These are phyloP conservation scores for Crotalus viridis DNA, from an alignment of 2,113 vertebrate species.

Conservation along the genomic window DNA sequence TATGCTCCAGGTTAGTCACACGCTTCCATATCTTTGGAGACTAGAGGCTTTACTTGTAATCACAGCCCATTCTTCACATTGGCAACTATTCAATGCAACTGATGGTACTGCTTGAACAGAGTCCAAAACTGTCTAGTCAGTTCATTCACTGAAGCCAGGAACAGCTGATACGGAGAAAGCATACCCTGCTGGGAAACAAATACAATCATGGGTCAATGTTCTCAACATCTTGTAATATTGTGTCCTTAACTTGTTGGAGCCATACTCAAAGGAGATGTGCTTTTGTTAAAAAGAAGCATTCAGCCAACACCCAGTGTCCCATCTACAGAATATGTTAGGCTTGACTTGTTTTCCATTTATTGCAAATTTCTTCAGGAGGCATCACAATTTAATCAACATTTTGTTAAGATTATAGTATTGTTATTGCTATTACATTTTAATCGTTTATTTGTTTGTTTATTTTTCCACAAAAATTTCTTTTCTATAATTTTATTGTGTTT, in stretches of 20 bases:
- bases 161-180: not conserved
- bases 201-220: constrained; percentile 8
- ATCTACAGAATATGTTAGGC: not conserved
- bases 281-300: not conserved
- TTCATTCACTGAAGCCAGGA: constrained; percentile 16
- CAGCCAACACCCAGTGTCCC: not conserved
- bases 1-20: not conserved
- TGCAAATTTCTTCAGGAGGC: constrained; percentile 28
- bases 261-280: not conserved
- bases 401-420: not conserved
- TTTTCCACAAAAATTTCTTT: not conserved
- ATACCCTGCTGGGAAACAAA: constrained; percentile 15
- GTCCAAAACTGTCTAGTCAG: not conserved
- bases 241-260: not conserved
- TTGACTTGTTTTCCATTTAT: constrained; percentile 39
- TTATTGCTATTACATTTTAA: not conserved
- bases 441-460: constrained; percentile 51
- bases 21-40: constrained; percentile 15
- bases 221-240: not conserved
- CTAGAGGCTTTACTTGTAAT: constrained; percentile 25
- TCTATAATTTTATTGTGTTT: not conserved
- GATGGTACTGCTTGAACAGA: constrained; percentile 25
- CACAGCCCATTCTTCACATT: constrained; percentile 4
- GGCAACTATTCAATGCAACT: constrained; percentile 25
- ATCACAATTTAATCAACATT: constrained; percentile 35